phyloP scores from a whole-genome alignment of 2,797 vertebrate genomes.

The Eospalax fontanierii region DNA sequence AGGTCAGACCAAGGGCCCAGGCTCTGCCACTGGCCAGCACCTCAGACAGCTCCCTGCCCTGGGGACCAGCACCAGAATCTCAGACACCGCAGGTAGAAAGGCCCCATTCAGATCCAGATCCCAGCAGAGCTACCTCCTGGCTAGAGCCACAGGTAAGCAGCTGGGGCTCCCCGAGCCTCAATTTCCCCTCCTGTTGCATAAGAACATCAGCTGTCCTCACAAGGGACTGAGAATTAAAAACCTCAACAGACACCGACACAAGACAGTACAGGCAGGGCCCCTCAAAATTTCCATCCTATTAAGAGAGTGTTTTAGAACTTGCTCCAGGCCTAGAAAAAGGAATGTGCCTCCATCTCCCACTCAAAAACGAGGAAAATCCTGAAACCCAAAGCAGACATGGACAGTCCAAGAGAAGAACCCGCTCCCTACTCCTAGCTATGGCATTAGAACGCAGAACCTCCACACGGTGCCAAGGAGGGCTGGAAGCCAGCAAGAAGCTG shows the following conservation, averaged over 20 bases:
- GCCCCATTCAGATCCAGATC: neutral
- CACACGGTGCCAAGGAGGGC: neutral
- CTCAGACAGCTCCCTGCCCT: slow-evolving; percentile 31
- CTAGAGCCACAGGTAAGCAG: no score
- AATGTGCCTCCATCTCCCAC: neutral
- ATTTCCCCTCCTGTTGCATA: neutral
- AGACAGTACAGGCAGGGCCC: neutral
- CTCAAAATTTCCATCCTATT: slow-evolving; percentile 37
- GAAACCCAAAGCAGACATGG: neutral
- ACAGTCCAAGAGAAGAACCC: neutral
- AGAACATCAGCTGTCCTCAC: neutral
- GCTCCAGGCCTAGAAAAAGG: slow-evolving; percentile 15
- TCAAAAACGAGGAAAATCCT: slow-evolving; percentile 28
- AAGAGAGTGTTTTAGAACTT: slow-evolving; percentile 15
- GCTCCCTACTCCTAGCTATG: neutral
- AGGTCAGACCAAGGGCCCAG: neutral
- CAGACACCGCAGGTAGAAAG: neutral
- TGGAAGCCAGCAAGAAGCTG: neutral
- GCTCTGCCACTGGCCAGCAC: neutral
- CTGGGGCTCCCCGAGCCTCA: neutral
- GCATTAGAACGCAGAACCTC: neutral
- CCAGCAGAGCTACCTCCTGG: no score
- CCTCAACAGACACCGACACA: neutral
- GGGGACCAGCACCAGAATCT: neutral
- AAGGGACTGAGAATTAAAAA: neutral